Evolutionary conservation across 2,797 vertebrate species (phyloP).

Genomic region (Scarus forsteni): DNA sequence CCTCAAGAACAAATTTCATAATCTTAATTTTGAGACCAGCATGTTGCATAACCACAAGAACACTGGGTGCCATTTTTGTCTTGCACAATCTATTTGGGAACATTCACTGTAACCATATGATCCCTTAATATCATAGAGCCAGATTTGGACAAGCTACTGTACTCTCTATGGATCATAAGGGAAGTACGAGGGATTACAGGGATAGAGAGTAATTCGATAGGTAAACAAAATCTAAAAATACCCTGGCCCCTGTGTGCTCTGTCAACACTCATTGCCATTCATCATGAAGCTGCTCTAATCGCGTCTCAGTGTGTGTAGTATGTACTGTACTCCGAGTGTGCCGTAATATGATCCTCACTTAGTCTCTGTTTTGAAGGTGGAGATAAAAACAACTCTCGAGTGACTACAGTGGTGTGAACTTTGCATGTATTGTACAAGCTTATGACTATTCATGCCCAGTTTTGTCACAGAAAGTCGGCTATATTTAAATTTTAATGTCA

Average conservation of each 20-base stretch:
- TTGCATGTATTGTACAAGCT: conserved; percentile 11
- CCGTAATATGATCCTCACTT: neutral
- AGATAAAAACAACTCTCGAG: neutral
- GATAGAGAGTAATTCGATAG: conserved; percentile 38
- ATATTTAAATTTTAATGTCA: conserved; percentile 25
- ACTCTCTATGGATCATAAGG: conserved; percentile 14
- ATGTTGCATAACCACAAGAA: neutral
- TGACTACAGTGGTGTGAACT: neutral
- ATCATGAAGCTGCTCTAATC: conserved; percentile 24
- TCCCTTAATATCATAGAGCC: conserved; percentile 1
- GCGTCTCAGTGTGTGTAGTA: conserved; percentile 1
- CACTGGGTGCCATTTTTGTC: neutral
- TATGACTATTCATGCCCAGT: conserved; percentile 3
- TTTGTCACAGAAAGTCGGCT: conserved; percentile 9
- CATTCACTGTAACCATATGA: neutral
- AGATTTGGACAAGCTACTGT: conserved; percentile 21
- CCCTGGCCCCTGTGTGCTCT: conserved; percentile 36
- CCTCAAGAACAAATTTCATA: too few species aligned
- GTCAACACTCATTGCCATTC: conserved; percentile 41
- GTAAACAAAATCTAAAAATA: conserved; percentile 66
- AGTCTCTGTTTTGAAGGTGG: neutral
- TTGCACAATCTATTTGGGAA: conserved; percentile 5
- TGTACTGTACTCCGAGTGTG: neutral
- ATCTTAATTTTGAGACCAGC: neutral
- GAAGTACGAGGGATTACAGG: conserved; percentile 27